phyloP scores from a whole-genome alignment of 2,888 invertebrate species.

The Cantharis lateralis region DNA sequence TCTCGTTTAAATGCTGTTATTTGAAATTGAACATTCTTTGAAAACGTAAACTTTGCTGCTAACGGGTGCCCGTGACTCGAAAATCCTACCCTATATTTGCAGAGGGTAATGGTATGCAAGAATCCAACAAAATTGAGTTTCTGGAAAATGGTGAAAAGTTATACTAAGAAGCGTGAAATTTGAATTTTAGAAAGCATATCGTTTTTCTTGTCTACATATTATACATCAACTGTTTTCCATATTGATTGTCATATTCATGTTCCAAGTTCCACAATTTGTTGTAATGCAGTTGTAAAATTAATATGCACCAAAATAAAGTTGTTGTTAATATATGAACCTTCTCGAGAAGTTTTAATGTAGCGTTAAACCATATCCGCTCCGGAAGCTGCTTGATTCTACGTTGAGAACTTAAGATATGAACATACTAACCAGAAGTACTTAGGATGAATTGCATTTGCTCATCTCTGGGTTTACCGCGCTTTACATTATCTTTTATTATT shows the following conservation, averaged over 20 bases:
- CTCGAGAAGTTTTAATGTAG: constrained; percentile 11
- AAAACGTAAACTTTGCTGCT: constrained; percentile 3
- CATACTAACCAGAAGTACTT: neutral
- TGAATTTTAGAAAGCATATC: neutral
- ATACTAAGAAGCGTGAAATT: constrained; percentile 1
- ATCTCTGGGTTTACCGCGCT: neutral
- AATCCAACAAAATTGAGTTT: constrained; percentile 15
- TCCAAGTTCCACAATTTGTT: neutral
- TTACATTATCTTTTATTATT: neutral
- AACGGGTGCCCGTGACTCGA: constrained; percentile 3
- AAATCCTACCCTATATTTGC: constrained; percentile 19
- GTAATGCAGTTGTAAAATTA: neutral
- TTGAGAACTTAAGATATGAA: constrained; percentile 11
- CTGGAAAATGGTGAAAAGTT: constrained; percentile 14
- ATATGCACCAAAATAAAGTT: neutral
- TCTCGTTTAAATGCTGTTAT: neutral
- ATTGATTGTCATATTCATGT: neutral
- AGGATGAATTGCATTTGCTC: neutral
- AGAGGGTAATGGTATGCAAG: constrained; percentile 21
- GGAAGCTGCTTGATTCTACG: constrained; percentile 19
- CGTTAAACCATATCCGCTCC: constrained; percentile 22
- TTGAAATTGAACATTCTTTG: neutral
- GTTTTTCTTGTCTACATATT: neutral
- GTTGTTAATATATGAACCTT: neutral
- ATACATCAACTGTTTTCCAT: neutral